Evolutionary conservation across 2,797 vertebrate species (phyloP).

Genomic region (Philypnodon macrostomus): DNA sequence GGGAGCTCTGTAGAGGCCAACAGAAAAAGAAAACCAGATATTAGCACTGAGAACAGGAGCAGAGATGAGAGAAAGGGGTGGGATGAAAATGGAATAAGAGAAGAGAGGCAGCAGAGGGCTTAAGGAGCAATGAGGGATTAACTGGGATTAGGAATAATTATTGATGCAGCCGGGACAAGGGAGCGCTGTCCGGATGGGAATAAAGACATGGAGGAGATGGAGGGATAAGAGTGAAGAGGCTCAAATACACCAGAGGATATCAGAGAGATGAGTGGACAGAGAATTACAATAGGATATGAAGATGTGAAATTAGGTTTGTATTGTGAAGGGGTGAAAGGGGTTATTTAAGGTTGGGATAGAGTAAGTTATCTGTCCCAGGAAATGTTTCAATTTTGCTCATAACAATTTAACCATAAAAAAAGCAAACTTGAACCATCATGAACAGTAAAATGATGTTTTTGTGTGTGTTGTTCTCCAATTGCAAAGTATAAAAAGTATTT

Average conservation of each 20-base stretch:
- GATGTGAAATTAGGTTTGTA: too few species aligned
- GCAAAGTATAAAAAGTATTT: too few species aligned
- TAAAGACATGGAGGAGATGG: slow-evolving; percentile 1
- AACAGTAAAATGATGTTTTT: too few species aligned
- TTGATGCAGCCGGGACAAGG: slow-evolving; percentile 6
- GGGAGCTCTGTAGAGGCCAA: too few species aligned
- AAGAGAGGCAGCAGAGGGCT: slow-evolving; percentile 4
- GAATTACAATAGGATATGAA: not conserved
- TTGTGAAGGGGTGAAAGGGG: too few species aligned
- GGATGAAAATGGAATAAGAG: not conserved
- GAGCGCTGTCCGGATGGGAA: not conserved
- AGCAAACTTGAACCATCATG: too few species aligned
- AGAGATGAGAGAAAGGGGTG: not conserved
- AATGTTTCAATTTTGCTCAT: too few species aligned
- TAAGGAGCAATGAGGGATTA: slow-evolving; percentile 11
- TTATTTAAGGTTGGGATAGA: too few species aligned
- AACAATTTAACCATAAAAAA: too few species aligned
- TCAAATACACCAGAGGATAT: not conserved
- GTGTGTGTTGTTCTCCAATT: too few species aligned
- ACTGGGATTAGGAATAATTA: slow-evolving; percentile 25
- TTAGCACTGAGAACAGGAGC: not conserved
- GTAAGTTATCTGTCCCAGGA: too few species aligned
- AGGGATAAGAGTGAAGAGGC: not conserved
- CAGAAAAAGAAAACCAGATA: not conserved
- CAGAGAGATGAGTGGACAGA: not conserved